Evolutionary conservation across 2,888 invertebrate species (phyloP).

Genomic region (Lepidocyrtinus sp.): DNA sequence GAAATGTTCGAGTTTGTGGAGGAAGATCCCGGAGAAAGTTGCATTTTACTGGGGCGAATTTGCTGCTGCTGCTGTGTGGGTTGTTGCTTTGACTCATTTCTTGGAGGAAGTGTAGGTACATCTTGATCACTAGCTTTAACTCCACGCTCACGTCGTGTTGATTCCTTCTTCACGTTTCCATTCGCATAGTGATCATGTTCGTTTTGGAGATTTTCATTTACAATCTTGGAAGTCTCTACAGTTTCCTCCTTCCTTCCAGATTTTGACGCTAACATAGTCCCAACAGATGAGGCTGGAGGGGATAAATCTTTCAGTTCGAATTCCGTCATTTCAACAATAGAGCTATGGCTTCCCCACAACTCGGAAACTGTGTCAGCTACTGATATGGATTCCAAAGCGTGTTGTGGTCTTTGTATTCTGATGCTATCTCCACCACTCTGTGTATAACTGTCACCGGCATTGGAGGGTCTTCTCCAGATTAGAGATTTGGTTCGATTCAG

Average conservation of each 20-base stretch:
- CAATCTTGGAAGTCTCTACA: neutral
- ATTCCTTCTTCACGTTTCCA: slow-evolving; percentile 20
- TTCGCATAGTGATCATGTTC: slow-evolving; percentile 55
- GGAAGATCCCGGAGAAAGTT: slow-evolving; percentile 37
- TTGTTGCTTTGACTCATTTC: slow-evolving; percentile 40
- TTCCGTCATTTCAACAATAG: slow-evolving; percentile 64
- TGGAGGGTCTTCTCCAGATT: slow-evolving; percentile 62
- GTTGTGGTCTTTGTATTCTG: slow-evolving; percentile 38
- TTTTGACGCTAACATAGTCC: neutral
- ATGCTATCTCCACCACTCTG: slow-evolving; percentile 35
- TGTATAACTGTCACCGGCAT: slow-evolving; percentile 39
- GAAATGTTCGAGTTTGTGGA: slow-evolving; percentile 44
- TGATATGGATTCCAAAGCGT: slow-evolving; percentile 59
- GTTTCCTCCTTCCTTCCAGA: neutral
- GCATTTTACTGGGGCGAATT: slow-evolving; percentile 27
- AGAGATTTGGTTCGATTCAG: slow-evolving; percentile 66
- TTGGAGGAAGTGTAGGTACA: slow-evolving; percentile 55
- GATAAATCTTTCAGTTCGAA: slow-evolving; percentile 61
- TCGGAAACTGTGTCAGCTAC: slow-evolving; percentile 54
- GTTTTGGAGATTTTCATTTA: neutral
- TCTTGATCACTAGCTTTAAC: slow-evolving; percentile 13
- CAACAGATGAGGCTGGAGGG: slow-evolving; percentile 22
- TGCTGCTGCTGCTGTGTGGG: slow-evolving; percentile 25
- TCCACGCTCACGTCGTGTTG: neutral
- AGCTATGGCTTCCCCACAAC: slow-evolving; percentile 66